phyloP scores from a whole-genome alignment of 2,113 vertebrate species.

The Fukomys damarensis region DNA sequence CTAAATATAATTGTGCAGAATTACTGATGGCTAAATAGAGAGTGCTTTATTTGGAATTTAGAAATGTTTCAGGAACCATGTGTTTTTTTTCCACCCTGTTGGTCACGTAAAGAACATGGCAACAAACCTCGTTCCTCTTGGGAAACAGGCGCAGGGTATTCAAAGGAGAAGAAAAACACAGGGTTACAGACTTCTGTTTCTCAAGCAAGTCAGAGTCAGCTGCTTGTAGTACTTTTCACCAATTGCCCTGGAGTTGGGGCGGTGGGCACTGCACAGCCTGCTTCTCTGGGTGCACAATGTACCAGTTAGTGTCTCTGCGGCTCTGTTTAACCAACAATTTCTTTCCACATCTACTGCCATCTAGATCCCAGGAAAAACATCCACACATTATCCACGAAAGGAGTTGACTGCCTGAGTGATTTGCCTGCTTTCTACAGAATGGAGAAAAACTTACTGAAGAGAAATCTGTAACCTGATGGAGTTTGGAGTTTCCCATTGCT shows the following conservation, averaged over 20 bases:
- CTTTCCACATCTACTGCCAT: constrained; percentile 55
- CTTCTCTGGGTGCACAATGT: neutral
- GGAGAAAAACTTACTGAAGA: constrained; percentile 35
- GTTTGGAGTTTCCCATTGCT: no score
- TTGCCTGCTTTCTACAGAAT: constrained; percentile 38
- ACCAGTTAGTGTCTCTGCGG: constrained; percentile 33
- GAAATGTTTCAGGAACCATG: neutral
- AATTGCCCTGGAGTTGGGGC: neutral
- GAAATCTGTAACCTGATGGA: constrained; percentile 71
- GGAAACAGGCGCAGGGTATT: neutral
- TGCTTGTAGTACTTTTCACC: neutral
- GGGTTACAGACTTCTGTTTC: neutral
- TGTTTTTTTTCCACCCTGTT: neutral
- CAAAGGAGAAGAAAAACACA: neutral
- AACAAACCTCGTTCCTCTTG: neutral
- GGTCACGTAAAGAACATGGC: neutral
- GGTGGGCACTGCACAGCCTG: neutral
- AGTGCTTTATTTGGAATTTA: neutral
- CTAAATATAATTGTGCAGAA: neutral
- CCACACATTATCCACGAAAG: constrained; percentile 67
- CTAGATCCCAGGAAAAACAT: constrained; percentile 47
- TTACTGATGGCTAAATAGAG: neutral
- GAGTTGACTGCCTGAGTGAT: constrained; percentile 55
- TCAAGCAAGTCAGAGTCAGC: neutral
- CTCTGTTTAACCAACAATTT: constrained; percentile 71